Base-by-base conservation (phyloP, 2,797 vertebrate species). In the Lutjanus argentimaculatus region DNA sequence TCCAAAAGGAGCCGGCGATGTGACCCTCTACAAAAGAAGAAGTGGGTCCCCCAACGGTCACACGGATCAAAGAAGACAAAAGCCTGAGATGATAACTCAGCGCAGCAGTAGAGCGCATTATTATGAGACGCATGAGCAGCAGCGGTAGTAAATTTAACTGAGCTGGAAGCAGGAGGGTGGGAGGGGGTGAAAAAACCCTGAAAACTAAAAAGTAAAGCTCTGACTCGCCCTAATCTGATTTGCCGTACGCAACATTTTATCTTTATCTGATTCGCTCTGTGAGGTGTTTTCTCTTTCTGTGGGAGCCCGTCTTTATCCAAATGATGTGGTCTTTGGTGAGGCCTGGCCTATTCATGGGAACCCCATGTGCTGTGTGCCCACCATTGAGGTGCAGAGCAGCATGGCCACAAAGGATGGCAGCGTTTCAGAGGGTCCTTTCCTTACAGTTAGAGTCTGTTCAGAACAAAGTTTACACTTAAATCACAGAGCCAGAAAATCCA, bases 51-150 rank as follows among this genome's bases (percentile, higher is more conserved):
- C 91, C 86, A 92, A 88, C 84, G 88, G 90, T 93, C 91, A 94
- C 89, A 91, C 73, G 65, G 92, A 94, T 95, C 94, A 95, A 93
- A 94, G 91, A 85, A 85, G 91, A 93, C 92, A 94, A 95, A 92
- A 91, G 92, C 84, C 88, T 72, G 80, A 92, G 90, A 94, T 94
- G 93, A 95, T 95, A 94, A 94, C 92, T 92, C 87, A 85, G 90
- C 91, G 62, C 91, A 90, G 89, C 92, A 80, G 92, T 87, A 73
- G 88, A 87, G 87, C 89, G 59, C 90, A 87, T 90, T 89, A 91
- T 91, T 67, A 92, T 85, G 79, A 93, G 72, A 84, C 85, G 90
- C 87, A 81, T 89, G 85, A 90, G 86, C 84, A 89, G 85, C 77
- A 75, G 85, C 4, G 51, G 83, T 66, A 78, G 89, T 91, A 90